A percentile compares a stretch with the other conserved stretches of the same genome.
phyloP scores from a whole-genome alignment of 2,113 vertebrate species.

The Pangasianodon hypophthalmus region DNA sequence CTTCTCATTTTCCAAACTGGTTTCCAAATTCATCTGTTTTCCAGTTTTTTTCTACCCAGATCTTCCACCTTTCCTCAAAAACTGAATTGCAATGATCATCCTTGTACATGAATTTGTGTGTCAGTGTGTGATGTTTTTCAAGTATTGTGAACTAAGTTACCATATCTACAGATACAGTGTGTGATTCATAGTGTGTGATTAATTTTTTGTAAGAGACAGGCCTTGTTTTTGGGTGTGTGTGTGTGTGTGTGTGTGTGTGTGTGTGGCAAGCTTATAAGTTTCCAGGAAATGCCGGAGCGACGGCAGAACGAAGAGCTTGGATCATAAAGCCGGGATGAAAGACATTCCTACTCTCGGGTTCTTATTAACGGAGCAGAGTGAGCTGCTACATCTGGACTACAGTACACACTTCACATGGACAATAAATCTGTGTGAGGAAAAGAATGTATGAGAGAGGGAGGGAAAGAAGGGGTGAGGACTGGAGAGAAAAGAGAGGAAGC shows the following conservation, averaged over 20 bases:
- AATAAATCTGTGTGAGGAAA: conserved; percentile 50
- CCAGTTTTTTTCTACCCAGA: background rate
- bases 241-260: conserved; percentile 22
- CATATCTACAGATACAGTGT: background rate
- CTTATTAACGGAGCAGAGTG: conserved; percentile 56
- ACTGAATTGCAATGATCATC: background rate
- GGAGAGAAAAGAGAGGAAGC: background rate
- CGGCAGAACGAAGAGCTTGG: conserved; percentile 61
- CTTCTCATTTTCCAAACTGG: background rate
- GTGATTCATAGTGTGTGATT: background rate
- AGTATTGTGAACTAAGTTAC: background rate
- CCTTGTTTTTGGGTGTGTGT: background rate
- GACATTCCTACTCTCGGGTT: conserved; percentile 68
- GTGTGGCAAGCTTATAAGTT: conserved; percentile 50
- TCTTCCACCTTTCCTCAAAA: background rate
- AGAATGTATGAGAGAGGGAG: conserved; percentile 51
- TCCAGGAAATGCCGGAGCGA: conserved; percentile 72
- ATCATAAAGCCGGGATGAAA: conserved; percentile 71
- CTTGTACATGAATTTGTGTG: background rate
- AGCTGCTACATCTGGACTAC: conserved; percentile 66
- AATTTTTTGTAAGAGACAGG: background rate
- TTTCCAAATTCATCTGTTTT: background rate
- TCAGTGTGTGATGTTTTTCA: background rate
- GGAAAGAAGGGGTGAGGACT: background rate
- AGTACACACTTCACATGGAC: conserved; percentile 62